Evolutionary conservation across 1,140 invertebrate genomes (phyloP), one percentile per base, ranked within the genome.

Genomic region (Idris sp.): DNA sequence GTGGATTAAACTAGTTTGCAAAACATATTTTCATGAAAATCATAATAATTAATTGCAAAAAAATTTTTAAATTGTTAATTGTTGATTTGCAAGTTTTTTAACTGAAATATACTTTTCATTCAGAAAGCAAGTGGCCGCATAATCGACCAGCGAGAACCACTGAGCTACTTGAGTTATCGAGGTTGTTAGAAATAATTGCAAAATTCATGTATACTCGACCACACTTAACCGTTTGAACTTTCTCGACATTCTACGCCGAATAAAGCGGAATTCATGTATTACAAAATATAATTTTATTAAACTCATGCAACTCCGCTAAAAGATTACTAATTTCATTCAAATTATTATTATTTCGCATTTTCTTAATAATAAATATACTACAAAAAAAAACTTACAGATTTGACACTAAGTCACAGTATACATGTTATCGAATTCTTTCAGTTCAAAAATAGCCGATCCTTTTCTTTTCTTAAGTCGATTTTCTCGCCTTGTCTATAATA

Each of bases 121-220:
- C 16, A 4, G 10, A 49, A 69, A 31, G n/a, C 19, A 53, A 69
- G 30, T 35, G 30, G 38, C 30, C 36, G 31, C 10, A 22, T 53
- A 74, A 74, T 67, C 48, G 48, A n/a, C 26, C 35, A 36, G 38
- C 41, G 58, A 72, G 72, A 78, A 72, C 62, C 72, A 64, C 67
- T 64, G 76, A 7, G 22, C 67, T 40, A 76, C 72, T 78, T 40
- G 49, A 78, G 30, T 67, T 58, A 62, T 71, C 56, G 40, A 64
- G 67, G 67, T 76, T 76, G 67, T 78, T 78, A 75, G 62, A 76
- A 78, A 78, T 78, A 78, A 78, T 78, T 78, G 76, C 67, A 30
- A 61, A 71, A 56, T 38, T 40, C 36, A 44, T 16, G 44, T 65
- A 26, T 31, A 74, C 49, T 53, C 56, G 61, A 65, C 48, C 36